Evolutionary conservation across 2,888 invertebrate species (phyloP), one percentile per base, ranked within the genome.

Genomic region (Hyles lineata): DNA sequence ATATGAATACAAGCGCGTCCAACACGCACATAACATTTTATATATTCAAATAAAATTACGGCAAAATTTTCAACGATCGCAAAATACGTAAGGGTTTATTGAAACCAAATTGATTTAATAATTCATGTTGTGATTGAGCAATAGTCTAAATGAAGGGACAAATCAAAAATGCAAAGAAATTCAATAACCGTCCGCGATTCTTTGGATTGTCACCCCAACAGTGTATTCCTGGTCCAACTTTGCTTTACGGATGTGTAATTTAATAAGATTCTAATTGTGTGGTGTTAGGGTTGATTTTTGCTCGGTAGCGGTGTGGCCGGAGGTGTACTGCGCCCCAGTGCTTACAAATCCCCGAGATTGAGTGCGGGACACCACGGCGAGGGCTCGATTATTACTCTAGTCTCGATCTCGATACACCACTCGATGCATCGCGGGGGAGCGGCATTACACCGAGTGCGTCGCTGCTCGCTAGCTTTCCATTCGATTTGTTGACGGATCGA

Each of bases 131-230:
- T 82, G 83, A 85, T 83, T 83, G 83, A 84, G 82, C 83, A 87
- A 87, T 85, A 87, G 87, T 85, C 79, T 79, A 81, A 89, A 89
- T 86, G 86, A 88, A 89, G 83, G 87, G 87, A 88, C 85, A 89
- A 92, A 91, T 91, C 87, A 91, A 92, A 91, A 91, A 90, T 90
- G 89, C 88, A 89, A 90, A 92, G 90, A 92, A 91, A 92, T 92
- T 93, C 92, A 92, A 93, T 92, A 92, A 92, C 88, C 87, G 86
- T 89, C 88, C 84, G 79, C 85, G 87, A 89, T 90, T 92, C 90
- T 91, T 89, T 89, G 87, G 87, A 89, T 91, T 92, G 92, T 92
- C 92, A 90, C 92, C 92, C 91, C 87, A 88, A 87, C 82, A 85
- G 84, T 83, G 85, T 85, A 82, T 85, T 82, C 81, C 79, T 80